phyloP scores from a whole-genome alignment of 1,140 invertebrate species.

The Drosophila setifemur region DNA sequence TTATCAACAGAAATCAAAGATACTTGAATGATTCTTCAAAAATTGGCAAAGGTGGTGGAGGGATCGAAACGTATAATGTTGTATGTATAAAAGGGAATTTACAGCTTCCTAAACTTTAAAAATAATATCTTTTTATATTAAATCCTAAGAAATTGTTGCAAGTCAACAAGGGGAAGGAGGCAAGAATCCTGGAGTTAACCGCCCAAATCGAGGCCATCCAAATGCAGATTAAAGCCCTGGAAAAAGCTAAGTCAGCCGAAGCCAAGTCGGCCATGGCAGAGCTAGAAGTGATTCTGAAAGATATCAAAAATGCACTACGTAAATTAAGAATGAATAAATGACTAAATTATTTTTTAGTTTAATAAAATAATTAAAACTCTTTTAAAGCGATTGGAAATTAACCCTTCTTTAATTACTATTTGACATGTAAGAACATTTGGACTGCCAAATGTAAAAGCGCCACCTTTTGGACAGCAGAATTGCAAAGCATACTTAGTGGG shows the following conservation, averaged over 20 bases:
- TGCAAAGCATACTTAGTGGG: constrained; percentile 9
- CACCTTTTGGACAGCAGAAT: background rate
- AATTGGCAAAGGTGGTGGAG: background rate
- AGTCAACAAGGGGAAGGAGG: constrained; percentile 13
- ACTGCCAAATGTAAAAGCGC: no score
- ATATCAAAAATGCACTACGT: constrained; percentile 1
- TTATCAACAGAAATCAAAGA: background rate
- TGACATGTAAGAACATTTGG: no score
- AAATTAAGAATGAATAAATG: constrained; percentile 17
- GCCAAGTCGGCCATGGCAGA: background rate
- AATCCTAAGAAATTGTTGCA: constrained; percentile 1
- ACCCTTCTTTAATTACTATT: no score
- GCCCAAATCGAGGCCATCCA: constrained; percentile 12
- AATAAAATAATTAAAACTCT: background rate
- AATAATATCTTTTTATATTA: no score
- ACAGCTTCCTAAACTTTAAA: background rate
- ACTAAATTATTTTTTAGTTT: background rate
- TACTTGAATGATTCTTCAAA: background rate
- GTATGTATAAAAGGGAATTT: no score
- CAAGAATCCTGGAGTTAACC: constrained; percentile 9
- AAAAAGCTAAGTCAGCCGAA: background rate
- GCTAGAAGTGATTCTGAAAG: background rate
- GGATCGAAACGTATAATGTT: constrained; percentile 7
- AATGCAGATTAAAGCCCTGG: constrained; percentile 6
- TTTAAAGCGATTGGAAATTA: no score